Conservation (phyloP, 1,140 invertebrate genomes). For the Brachionus koreanus region DNA sequence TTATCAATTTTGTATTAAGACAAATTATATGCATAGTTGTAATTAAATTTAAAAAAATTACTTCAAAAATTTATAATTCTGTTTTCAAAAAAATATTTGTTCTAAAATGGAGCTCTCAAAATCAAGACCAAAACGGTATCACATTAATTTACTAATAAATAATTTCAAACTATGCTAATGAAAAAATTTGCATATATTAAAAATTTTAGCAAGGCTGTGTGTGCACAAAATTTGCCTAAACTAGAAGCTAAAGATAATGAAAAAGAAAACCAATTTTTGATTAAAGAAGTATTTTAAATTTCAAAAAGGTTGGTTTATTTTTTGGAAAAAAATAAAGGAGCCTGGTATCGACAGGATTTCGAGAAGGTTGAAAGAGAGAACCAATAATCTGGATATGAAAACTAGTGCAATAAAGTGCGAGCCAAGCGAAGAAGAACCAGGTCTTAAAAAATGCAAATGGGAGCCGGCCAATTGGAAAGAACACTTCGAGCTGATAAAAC, state of each 20-base stretch:
- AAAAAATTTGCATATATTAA: background rate
- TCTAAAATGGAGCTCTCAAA: background rate
- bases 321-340: background rate
- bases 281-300: background rate
- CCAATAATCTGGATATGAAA: background rate
- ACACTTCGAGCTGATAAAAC: background rate
- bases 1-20: background rate
- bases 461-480: constrained; percentile 22
- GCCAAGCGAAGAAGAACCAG: background rate
- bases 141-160: background rate
- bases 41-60: background rate
- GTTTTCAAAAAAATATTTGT: background rate
- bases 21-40: background rate
- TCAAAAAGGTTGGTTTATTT: background rate
- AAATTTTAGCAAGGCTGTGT: background rate
- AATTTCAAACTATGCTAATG: background rate
- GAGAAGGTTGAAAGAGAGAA: background rate
- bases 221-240: background rate
- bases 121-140: background rate
- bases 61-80: background rate
- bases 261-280: background rate
- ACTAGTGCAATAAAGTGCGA: background rate
- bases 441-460: constrained; percentile 22
- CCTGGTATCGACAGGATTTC: background rate
- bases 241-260: background rate